Conservation (phyloP, 2,888 invertebrate species). For the Caenorhabditis parvicauda region DNA sequence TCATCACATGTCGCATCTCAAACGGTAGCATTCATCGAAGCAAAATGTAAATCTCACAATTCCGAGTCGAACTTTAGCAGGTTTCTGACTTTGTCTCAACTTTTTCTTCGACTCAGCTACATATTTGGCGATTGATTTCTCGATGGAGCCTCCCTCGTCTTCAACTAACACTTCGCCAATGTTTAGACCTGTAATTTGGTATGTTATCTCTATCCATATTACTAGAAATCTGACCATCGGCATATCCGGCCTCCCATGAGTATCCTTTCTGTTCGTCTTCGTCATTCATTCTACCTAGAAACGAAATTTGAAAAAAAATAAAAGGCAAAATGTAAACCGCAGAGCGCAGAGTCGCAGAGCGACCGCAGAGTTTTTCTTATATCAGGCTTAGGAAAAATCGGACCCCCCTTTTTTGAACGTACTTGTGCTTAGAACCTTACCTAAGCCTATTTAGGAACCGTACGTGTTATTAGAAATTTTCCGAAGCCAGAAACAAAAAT, state of each 20-base stretch:
- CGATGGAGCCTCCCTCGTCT: slow-evolving; percentile 88
- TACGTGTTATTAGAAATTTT: no score
- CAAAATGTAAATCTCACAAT: slow-evolving; percentile 68
- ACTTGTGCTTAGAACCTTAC: no score
- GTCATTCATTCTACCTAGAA: slow-evolving; percentile 18
- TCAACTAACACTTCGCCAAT: slow-evolving; percentile 84
- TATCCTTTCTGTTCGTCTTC: slow-evolving; percentile 62
- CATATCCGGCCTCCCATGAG: slow-evolving; percentile 67
- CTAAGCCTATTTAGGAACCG: no score
- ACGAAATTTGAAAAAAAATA: no score
- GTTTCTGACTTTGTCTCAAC: slow-evolving; percentile 64
- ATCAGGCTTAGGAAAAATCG: no score
- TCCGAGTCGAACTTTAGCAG: slow-evolving; percentile 79
- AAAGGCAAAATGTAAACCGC: no score
- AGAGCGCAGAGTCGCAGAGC: no score
- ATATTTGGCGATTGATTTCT: slow-evolving; percentile 84
- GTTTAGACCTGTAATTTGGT: slow-evolving; percentile 52
- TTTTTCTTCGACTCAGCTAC: slow-evolving; percentile 81
- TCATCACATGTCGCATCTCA: slow-evolving; percentile 87
- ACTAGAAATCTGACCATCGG: slow-evolving; percentile 64
- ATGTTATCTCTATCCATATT: neutral
- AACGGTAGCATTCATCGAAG: slow-evolving; percentile 2
- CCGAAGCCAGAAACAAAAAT: no score
- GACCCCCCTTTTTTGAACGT: no score
- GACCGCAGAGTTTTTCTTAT: no score